phyloP scores from a whole-genome alignment of 2,113 vertebrate genomes.

The Pterophyllum scalare region DNA sequence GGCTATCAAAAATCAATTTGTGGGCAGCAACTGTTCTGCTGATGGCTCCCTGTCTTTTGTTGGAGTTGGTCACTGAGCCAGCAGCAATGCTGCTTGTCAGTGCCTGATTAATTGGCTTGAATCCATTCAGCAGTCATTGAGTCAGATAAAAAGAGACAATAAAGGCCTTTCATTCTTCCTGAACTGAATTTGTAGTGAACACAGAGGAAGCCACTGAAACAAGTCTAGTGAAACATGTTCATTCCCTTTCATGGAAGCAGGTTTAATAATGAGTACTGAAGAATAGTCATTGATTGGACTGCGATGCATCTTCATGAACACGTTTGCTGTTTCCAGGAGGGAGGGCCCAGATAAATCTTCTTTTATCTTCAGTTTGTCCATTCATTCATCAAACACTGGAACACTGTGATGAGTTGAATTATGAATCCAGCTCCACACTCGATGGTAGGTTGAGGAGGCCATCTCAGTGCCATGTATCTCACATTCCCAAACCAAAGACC shows the following conservation, averaged over 20 bases:
- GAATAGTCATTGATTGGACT: slow-evolving; percentile 60
- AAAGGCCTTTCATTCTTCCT: slow-evolving; percentile 61
- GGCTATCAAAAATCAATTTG: slow-evolving; percentile 61
- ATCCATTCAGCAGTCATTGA: slow-evolving; percentile 65
- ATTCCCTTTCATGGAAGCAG: slow-evolving; percentile 60
- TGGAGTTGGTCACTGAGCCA: slow-evolving; percentile 66
- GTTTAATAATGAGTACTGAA: slow-evolving; percentile 37
- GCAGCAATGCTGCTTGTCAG: slow-evolving; percentile 64
- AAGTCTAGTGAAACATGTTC: slow-evolving; percentile 62
- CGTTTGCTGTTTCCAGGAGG: slow-evolving; percentile 52
- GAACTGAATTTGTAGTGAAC: slow-evolving; percentile 39
- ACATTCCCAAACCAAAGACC: slow-evolving; percentile 34
- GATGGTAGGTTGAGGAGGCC: slow-evolving; percentile 62
- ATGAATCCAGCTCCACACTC: slow-evolving; percentile 53
- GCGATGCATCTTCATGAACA: slow-evolving; percentile 45
- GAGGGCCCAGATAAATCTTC: slow-evolving; percentile 70
- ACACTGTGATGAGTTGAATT: slow-evolving; percentile 80
- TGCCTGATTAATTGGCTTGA: slow-evolving; percentile 73
- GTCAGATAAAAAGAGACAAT: slow-evolving; percentile 75
- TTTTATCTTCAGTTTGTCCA: slow-evolving; percentile 67
- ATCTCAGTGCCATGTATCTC: slow-evolving; percentile 30
- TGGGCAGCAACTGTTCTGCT: slow-evolving; percentile 53
- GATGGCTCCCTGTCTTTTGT: slow-evolving; percentile 61
- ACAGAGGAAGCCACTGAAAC: slow-evolving; percentile 53
- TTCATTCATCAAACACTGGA: slow-evolving; percentile 81